A percentile compares a stretch with the other conserved stretches of the same genome.
phyloP scores from a whole-genome alignment of 1,140 invertebrate species.

The Ruditapes philippinarum region DNA sequence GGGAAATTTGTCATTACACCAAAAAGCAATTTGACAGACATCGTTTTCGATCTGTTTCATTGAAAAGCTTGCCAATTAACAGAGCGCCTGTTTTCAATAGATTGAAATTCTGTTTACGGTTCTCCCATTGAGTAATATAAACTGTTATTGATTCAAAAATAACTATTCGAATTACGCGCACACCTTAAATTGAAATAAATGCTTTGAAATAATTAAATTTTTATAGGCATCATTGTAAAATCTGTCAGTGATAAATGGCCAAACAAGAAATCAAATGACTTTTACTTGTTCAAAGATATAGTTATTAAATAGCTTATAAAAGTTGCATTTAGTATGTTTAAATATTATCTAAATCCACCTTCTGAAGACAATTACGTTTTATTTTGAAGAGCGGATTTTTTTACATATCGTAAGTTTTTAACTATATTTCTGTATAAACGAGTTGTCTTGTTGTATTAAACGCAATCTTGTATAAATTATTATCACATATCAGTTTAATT shows the following conservation, averaged over 20 bases:
- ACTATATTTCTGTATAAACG: no score
- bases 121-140: not conserved
- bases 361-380: no score
- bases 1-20: conserved; percentile 24
- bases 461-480: no score
- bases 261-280: not conserved
- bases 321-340: not conserved
- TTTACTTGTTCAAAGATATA: not conserved
- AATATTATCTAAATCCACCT: no score
- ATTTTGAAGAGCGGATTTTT: no score
- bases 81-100: not conserved
- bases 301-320: not conserved
- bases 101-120: conserved; percentile 1
- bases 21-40: conserved; percentile 1
- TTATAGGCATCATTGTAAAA: not conserved
- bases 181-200: not conserved
- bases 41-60: not conserved
- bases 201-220: conserved; percentile 31
- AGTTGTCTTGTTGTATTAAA: no score
- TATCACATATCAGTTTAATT: no score
- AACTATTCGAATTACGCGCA: not conserved
- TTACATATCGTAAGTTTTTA: no score
- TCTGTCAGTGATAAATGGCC: not conserved
- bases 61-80: not conserved
- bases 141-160: conserved; percentile 11